phyloP scores from a whole-genome alignment of 2,888 invertebrate genomes.

The Pilophorus perplexus region DNA sequence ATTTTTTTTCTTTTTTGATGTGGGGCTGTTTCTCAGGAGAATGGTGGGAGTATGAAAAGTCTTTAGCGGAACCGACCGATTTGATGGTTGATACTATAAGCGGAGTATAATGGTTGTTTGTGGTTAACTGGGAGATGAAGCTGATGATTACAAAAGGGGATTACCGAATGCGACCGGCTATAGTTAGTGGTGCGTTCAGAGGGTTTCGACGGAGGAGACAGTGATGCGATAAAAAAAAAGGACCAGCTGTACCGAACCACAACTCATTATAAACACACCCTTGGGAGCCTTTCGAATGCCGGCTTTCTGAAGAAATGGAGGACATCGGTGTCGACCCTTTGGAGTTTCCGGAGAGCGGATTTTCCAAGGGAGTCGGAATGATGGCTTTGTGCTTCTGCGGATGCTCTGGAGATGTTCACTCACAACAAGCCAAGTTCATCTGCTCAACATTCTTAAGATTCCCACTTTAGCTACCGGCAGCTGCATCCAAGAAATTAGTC shows the following conservation, averaged over 20 bases:
- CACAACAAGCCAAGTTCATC: too few relatives aligned
- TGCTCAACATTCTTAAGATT: too few relatives aligned
- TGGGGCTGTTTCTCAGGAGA: not conserved
- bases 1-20: too few relatives aligned
- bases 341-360: slow-evolving; percentile 8
- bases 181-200: slow-evolving; percentile 7
- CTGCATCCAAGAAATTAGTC: slow-evolving; percentile 19
- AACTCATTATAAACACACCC: slow-evolving; percentile 14
- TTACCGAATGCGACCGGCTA: not conserved
- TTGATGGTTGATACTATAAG: not conserved
- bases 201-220: not conserved
- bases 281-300: slow-evolving; percentile 1
- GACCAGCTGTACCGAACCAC: slow-evolving; percentile 11
- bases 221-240: not conserved
- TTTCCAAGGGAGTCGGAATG: too few relatives aligned
- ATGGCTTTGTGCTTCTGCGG: too few relatives aligned
- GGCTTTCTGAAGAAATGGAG: slow-evolving; percentile 9
- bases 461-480: slow-evolving; percentile 11
- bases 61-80: too few relatives aligned
- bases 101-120: not conserved
- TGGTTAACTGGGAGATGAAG: not conserved
- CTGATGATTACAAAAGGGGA: slow-evolving; percentile 17
- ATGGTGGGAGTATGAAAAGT: too few relatives aligned
- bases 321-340: not conserved
- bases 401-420: too few relatives aligned